Percentiles rank a stretch among this genome's conserved stretches.
Conservation (phyloP, 1,140 invertebrate genomes). For the Metopolophium dirhodum region DNA sequence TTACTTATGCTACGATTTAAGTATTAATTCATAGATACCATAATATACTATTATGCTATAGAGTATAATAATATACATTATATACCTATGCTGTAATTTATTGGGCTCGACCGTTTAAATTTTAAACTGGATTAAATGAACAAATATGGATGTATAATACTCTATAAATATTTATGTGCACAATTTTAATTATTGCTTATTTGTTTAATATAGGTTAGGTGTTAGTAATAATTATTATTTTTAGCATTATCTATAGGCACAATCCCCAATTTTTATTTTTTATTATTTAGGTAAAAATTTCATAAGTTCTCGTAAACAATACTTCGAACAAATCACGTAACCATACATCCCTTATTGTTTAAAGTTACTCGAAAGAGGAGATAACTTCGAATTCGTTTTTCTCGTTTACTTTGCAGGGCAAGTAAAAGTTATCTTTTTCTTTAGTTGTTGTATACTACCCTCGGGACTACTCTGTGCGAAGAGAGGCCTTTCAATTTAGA, state of each 20-base stretch:
- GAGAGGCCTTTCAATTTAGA: constrained; percentile 31
- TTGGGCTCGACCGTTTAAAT: neutral
- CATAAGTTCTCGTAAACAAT: neutral
- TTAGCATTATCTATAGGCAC: neutral
- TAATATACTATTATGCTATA: neutral
- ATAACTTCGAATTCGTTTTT: constrained; percentile 27
- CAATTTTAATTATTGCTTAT: neutral
- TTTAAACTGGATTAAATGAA: neutral
- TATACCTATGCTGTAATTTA: neutral
- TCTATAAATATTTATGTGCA: neutral
- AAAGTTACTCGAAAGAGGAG: neutral
- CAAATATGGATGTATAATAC: neutral
- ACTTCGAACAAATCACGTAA: neutral
- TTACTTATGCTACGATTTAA: neutral
- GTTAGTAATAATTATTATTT: neutral
- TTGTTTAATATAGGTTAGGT: neutral
- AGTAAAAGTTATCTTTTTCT: constrained; percentile 38
- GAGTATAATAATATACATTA: too few species aligned
- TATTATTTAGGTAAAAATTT: neutral
- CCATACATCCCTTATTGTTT: neutral
- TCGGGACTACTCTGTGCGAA: constrained; percentile 5
- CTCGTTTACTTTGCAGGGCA: neutral
- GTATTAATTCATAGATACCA: neutral
- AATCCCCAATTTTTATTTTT: neutral
- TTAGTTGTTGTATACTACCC: constrained; percentile 1